A percentile compares a stretch with the other conserved stretches of the same genome.
These are phyloP conservation scores for Diceros bicornis DNA, from an alignment of 2,797 vertebrate genomes.

Conservation along the genomic window DNA sequence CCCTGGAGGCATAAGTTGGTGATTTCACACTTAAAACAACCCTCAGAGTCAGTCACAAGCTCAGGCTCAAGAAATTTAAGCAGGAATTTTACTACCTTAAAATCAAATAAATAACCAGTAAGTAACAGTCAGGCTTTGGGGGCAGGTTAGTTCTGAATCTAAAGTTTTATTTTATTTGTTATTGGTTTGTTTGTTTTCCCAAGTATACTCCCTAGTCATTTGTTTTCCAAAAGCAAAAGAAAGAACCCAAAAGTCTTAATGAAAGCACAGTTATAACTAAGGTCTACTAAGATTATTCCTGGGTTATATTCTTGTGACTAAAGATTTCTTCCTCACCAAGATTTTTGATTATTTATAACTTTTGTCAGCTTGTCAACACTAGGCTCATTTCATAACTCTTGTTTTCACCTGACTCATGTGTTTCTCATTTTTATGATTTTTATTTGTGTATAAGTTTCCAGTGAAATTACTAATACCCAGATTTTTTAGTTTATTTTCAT, in stretches of 20 bases:
- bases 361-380: background rate
- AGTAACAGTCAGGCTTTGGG: background rate
- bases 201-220: background rate
- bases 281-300: background rate
- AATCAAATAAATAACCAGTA: background rate
- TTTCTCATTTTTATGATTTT: background rate
- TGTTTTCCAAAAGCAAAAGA: background rate
- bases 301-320: background rate
- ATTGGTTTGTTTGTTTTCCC: background rate
- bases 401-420: background rate
- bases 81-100: background rate
- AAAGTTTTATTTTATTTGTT: background rate
- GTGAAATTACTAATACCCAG: background rate
- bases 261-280: background rate
- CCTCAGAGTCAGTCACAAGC: background rate
- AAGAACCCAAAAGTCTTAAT: background rate
- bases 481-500: background rate
- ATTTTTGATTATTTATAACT: background rate
- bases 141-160: background rate
- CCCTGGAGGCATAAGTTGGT: fast-evolving
- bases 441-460: background rate
- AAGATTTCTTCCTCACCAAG: background rate
- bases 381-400: background rate
- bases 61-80: background rate
- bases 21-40: background rate